A percentile compares a stretch with the other conserved stretches of the same genome.
phyloP scores from a whole-genome alignment of 1,140 invertebrate species.

The Apis cerana region DNA sequence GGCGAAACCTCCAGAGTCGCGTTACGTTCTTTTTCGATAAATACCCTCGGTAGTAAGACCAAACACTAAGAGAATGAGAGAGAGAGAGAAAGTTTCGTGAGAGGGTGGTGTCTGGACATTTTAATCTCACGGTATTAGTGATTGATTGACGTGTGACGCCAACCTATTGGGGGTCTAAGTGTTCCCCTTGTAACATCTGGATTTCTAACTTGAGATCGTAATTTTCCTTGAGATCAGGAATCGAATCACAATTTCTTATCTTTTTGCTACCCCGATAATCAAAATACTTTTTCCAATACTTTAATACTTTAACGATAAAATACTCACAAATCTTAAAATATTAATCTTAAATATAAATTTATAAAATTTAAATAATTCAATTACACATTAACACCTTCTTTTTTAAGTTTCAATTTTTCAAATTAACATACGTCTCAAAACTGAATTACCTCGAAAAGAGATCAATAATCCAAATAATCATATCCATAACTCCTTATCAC shows the following conservation, averaged over 20 bases:
- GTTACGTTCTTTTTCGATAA: background rate
- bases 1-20: background rate
- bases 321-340: too few relatives aligned
- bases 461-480: background rate
- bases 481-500: background rate
- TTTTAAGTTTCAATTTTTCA: too few relatives aligned
- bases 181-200: conserved; percentile 45
- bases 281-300: too few relatives aligned
- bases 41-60: background rate
- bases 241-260: conserved; percentile 1
- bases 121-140: conserved; percentile 72
- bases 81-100: background rate
- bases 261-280: too few relatives aligned
- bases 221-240: conserved; percentile 39
- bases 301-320: too few relatives aligned
- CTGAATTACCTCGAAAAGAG: background rate
- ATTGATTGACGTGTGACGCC: conserved; percentile 72
- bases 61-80: background rate
- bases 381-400: too few relatives aligned
- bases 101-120: conserved; percentile 39
- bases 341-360: too few relatives aligned
- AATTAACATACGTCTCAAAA: too few relatives aligned
- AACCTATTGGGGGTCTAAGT: conserved; percentile 26
- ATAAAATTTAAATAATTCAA: too few relatives aligned
- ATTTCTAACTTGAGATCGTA: background rate